These are phyloP conservation scores for Micromesistius poutassou DNA, from an alignment of 2,797 vertebrate genomes.

Conservation along the genomic window DNA sequence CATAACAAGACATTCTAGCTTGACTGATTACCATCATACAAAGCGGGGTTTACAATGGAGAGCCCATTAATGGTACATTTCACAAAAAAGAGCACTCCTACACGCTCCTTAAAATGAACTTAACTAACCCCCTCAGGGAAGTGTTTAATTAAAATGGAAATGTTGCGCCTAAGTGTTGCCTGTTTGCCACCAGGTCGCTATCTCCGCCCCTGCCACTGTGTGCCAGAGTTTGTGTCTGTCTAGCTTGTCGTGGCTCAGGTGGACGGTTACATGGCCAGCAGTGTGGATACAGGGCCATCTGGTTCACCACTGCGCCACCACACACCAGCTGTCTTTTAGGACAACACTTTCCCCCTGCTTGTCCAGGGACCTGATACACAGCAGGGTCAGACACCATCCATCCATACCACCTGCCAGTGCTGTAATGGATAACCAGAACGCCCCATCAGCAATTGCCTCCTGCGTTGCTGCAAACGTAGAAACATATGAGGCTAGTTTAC, in stretches of 20 bases:
- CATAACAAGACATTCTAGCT: slow-evolving; percentile 40
- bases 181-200: not conserved
- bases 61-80: slow-evolving; percentile 40
- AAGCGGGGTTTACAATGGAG: slow-evolving; percentile 31
- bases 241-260: slow-evolving; percentile 23
- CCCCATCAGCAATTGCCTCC: slow-evolving; percentile 28
- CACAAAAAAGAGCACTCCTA: slow-evolving; percentile 37
- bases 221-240: slow-evolving; percentile 10
- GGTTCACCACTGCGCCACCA: slow-evolving; percentile 31
- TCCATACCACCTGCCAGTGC: slow-evolving; percentile 10
- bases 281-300: slow-evolving; percentile 42
- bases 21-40: slow-evolving; percentile 41
- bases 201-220: not conserved
- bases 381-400: slow-evolving; percentile 35
- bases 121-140: slow-evolving; percentile 37
- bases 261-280: slow-evolving; percentile 35
- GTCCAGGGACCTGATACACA: slow-evolving; percentile 33
- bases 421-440: not conserved
- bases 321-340: slow-evolving; percentile 36
- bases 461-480: slow-evolving; percentile 26
- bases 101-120: slow-evolving; percentile 42
- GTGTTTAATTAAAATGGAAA: slow-evolving; percentile 46
- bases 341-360: slow-evolving; percentile 28
- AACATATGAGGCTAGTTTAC: not conserved
- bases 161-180: slow-evolving; percentile 20